phyloP scores from a whole-genome alignment of 92 coral and sea anemone genomes.

The Chrysogorgia sp. region DNA sequence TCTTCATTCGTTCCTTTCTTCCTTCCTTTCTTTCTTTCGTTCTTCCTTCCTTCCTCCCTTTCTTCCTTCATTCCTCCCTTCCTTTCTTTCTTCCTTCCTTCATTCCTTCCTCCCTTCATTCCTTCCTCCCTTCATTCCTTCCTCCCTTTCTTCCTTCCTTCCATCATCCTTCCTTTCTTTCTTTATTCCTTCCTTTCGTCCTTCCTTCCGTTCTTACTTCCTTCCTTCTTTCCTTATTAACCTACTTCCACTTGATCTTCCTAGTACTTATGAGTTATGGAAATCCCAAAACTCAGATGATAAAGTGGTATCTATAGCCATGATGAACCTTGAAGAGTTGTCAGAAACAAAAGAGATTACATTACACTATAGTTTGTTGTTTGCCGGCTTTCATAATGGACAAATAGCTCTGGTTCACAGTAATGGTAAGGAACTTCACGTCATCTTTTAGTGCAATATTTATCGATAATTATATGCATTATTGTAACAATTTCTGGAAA shows the following conservation, averaged over 20 bases:
- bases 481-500: no score
- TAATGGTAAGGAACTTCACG: constrained; percentile 57
- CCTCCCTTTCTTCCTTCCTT: no score
- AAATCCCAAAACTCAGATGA: constrained; percentile 77
- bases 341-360: constrained; percentile 55
- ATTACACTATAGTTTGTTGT: constrained; percentile 69
- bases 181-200: no score
- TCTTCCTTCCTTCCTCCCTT: not conserved
- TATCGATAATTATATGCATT: not conserved
- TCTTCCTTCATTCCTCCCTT: not conserved
- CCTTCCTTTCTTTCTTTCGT: no score
- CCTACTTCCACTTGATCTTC: not conserved
- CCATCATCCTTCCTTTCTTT: not conserved
- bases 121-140: no score
- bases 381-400: constrained; percentile 90
- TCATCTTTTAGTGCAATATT: not conserved
- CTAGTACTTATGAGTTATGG: constrained; percentile 89
- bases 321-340: constrained; percentile 75
- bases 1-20: no score
- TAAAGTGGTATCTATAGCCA: constrained; percentile 76
- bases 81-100: not conserved
- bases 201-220: not conserved
- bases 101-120: not conserved
- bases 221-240: not conserved
- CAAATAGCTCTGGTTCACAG: constrained; percentile 84